Evolutionary conservation across 2,888 invertebrate genomes (phyloP).

Genomic region (Andrena haemorrhoa): DNA sequence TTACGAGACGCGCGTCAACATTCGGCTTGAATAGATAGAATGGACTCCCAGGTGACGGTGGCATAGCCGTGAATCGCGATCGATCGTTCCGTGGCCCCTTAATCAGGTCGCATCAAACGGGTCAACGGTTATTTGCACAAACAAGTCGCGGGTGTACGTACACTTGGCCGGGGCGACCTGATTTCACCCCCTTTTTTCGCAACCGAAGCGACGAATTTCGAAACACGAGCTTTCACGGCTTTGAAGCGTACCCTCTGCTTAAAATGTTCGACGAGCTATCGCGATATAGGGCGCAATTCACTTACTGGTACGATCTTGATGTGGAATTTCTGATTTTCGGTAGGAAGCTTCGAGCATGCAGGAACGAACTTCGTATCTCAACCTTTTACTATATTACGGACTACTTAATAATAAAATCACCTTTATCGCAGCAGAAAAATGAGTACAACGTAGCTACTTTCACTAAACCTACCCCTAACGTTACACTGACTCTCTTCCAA

Average conservation of each 20-base stretch:
- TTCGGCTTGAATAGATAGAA: constrained; percentile 21
- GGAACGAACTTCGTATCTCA: too few relatives aligned
- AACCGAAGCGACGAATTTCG: not conserved
- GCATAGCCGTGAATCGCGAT: constrained; percentile 17
- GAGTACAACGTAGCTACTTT: too few relatives aligned
- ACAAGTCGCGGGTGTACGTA: constrained; percentile 23
- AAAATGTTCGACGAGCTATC: not conserved
- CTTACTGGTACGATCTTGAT: not conserved
- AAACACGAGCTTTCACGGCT: not conserved
- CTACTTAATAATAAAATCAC: too few relatives aligned
- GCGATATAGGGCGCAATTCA: not conserved
- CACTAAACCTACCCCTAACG: too few relatives aligned
- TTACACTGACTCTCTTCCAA: not conserved
- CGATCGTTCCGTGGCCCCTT: constrained; percentile 32
- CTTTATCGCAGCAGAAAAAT: too few relatives aligned
- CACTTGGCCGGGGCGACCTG: constrained; percentile 5
- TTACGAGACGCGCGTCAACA: constrained; percentile 20
- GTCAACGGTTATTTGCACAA: constrained; percentile 38
- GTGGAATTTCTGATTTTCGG: too few relatives aligned
- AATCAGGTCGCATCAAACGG: constrained; percentile 55
- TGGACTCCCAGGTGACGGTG: not conserved
- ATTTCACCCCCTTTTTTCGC: constrained; percentile 7
- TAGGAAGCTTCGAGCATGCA: too few relatives aligned
- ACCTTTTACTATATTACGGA: too few relatives aligned
- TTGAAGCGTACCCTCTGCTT: not conserved